Evolutionary conservation across 2,888 invertebrate species (phyloP).

Genomic region (Trichopria drosophilae): DNA sequence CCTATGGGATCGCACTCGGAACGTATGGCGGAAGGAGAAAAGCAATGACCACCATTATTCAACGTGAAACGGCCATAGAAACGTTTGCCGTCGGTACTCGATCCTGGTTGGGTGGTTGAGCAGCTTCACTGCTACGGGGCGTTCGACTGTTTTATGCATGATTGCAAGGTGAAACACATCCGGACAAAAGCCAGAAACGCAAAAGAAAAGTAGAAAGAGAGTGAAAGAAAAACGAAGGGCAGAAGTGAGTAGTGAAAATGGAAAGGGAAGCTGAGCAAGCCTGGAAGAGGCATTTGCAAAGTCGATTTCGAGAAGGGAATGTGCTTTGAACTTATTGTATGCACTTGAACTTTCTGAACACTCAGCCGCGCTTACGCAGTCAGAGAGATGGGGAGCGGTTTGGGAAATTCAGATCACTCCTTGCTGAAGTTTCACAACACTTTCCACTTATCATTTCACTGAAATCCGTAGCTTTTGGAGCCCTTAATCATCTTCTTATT

Average conservation of each 20-base stretch:
- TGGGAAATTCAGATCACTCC: too few relatives aligned
- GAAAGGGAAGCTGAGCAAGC: too few relatives aligned
- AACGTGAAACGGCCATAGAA: conserved; percentile 8
- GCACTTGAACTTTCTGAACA: too few relatives aligned
- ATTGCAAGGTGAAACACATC: conserved; percentile 33
- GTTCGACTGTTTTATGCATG: conserved; percentile 40
- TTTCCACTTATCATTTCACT: too few relatives aligned
- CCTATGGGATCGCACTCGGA: conserved; percentile 16
- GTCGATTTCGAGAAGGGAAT: too few relatives aligned
- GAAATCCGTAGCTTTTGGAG: too few relatives aligned
- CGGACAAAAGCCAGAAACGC: conserved; percentile 15
- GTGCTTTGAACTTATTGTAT: too few relatives aligned
- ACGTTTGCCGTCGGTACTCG: conserved; percentile 12
- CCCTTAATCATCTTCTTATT: too few relatives aligned
- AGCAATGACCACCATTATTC: conserved; percentile 31
- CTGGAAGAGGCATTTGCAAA: too few relatives aligned
- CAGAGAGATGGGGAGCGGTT: too few relatives aligned
- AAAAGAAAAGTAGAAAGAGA: conserved; percentile 4
- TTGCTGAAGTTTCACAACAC: too few relatives aligned
- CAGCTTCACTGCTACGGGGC: conserved; percentile 1
- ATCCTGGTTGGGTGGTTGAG: conserved; percentile 1
- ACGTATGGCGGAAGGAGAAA: conserved; percentile 22
- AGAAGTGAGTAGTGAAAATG: background rate
- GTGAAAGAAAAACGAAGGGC: background rate
- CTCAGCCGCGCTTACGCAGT: too few relatives aligned